Evolutionary conservation across 2,888 invertebrate genomes (phyloP).

Genomic region (Perdita meconis): DNA sequence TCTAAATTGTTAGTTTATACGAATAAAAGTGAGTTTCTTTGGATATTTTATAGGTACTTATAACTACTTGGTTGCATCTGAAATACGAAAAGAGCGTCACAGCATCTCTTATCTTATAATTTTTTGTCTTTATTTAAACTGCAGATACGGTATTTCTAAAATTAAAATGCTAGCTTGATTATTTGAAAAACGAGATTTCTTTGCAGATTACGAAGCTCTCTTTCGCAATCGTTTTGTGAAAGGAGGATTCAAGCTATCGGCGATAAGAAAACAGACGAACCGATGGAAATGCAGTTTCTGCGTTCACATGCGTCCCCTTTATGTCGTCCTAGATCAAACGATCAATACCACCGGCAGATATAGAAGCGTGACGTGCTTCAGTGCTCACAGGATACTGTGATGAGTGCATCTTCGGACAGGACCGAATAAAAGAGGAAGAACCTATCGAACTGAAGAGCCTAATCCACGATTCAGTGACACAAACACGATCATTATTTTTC

Average conservation of each 20-base stretch:
- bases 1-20: no score
- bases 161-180: no score
- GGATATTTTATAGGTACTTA: no score
- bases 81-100: no score
- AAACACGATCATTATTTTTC: not conserved
- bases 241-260: not conserved
- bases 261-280: not conserved
- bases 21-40: no score
- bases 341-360: constrained; percentile 26
- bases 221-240: not conserved
- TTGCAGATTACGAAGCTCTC: no score
- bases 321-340: constrained; percentile 35
- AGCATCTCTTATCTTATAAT: no score
- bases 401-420: constrained; percentile 6
- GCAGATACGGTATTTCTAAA: no score
- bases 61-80: no score
- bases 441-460: not conserved
- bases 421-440: not conserved
- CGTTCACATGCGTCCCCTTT: constrained; percentile 30
- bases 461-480: not conserved
- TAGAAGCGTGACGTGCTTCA: constrained; percentile 10
- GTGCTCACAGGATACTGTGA: constrained; percentile 3
- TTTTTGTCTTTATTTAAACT: no score
- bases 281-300: constrained; percentile 22
- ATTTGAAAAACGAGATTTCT: no score